phyloP scores from a whole-genome alignment of 1,140 invertebrate genomes.

The Muscidifurax raptorellus region DNA sequence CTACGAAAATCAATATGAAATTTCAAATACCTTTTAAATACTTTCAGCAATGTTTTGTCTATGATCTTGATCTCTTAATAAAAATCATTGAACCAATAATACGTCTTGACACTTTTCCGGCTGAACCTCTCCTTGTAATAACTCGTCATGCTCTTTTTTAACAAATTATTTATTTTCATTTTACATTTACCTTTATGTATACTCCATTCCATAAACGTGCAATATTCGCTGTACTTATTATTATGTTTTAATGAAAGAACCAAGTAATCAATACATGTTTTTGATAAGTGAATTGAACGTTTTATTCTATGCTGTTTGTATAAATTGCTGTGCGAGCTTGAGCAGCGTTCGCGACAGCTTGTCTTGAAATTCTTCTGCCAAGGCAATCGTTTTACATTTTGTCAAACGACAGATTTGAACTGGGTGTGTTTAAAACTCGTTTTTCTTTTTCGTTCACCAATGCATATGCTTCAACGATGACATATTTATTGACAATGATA shows the following conservation, averaged over 20 bases:
- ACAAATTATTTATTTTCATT: conserved; percentile 46
- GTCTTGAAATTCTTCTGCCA: conserved; percentile 45
- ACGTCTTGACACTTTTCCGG: neutral
- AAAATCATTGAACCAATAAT: conserved; percentile 42
- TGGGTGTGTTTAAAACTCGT: conserved; percentile 32
- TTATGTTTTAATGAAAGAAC: neutral
- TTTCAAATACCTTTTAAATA: conserved; percentile 27
- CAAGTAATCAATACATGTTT: conserved; percentile 20
- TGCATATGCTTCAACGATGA: conserved; percentile 36
- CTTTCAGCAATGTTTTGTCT: conserved; percentile 28
- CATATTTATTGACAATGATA: conserved; percentile 47
- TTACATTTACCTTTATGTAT: conserved; percentile 33
- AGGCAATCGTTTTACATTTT: conserved; percentile 47
- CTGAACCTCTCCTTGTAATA: neutral
- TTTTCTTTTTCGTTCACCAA: conserved; percentile 27
- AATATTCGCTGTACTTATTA: conserved; percentile 12
- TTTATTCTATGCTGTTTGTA: conserved; percentile 47
- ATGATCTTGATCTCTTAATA: conserved; percentile 48
- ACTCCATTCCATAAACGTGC: conserved; percentile 14
- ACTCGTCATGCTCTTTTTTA: conserved; percentile 4
- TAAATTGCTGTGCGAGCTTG: conserved; percentile 37
- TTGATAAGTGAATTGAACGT: conserved; percentile 40
- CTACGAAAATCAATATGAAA: conserved; percentile 9
- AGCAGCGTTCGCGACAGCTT: conserved; percentile 12
- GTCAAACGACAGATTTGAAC: conserved; percentile 48